Base-by-base conservation (phyloP, 1,140 invertebrate species). In the Diorhabda carinulata region DNA sequence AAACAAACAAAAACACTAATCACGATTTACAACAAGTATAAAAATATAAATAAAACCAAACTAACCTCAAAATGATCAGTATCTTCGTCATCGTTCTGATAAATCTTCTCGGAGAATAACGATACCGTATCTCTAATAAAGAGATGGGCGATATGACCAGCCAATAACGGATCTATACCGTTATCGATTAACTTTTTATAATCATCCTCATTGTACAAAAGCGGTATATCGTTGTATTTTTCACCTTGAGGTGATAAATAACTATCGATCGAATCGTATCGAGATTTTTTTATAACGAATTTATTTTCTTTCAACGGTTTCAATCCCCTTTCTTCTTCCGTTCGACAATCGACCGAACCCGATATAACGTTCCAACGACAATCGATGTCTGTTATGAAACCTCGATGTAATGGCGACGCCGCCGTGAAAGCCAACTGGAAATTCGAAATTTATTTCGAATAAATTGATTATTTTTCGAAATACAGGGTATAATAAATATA, bases 51-150 rank as follows among this genome's bases (percentile, higher is more conserved):
- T 2, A 43, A 10, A 67, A 67, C 9, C 25, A 59, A 61, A 72
- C 67, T 76, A 82, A 96, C 95, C 86, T 99, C 98, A 86, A 99
- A 99, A 83, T 99, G 98, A 82, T 99, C 97, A 0, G 94, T 95
- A 77, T 99, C 97, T 72, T 92, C 90, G 41, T 88, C 84, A 82
- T 99, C 96, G 81, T 98, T 92, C 79, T 98, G 96, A 82, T 98
- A 80, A 8, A 99, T 86, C 82, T 98, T 98, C 82, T 99, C 98
- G 52, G 90, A 91, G 84, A 98, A 99, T 43, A 99, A 83, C 10
- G 95, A 95, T 0, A 99, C 92, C 0, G 97, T 93, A 83, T 99
- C 98, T 57, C 98, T 86, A 70, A 99, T 99, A 81, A 99, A 99
- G 61, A 99, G 86, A 85, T 99, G 98, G 56, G 98, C 96, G 72